Evolutionary conservation across 1,140 invertebrate genomes (phyloP).

Genomic region (Meteorus sp.): DNA sequence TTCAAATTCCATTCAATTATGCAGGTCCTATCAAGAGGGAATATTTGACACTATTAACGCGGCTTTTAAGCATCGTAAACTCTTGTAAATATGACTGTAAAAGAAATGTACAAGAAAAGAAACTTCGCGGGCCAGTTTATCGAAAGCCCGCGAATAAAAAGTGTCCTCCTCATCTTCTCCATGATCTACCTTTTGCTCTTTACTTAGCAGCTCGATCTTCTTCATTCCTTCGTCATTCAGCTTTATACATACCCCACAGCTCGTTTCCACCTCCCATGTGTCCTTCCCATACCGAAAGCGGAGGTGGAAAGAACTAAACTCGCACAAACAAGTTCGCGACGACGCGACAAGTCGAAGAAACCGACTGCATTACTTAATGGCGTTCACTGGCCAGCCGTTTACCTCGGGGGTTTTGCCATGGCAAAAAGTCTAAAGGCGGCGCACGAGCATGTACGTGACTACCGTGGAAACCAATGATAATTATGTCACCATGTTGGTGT

Average conservation of each 20-base stretch:
- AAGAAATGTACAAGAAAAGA: no score
- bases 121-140: slow-evolving; percentile 15
- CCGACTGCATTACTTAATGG: slow-evolving; percentile 49
- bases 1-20: slow-evolving; percentile 16
- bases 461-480: slow-evolving; percentile 35
- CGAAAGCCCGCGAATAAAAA: slow-evolving; percentile 39
- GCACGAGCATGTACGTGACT: slow-evolving; percentile 24
- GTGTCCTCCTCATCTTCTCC: slow-evolving; percentile 6
- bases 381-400: slow-evolving; percentile 39
- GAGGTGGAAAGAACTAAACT: slow-evolving; percentile 3
- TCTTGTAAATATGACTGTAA: no score
- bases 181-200: neutral
- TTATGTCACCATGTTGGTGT: slow-evolving; percentile 35
- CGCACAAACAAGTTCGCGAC: slow-evolving; percentile 23
- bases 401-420: slow-evolving; percentile 24
- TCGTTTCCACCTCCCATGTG: neutral
- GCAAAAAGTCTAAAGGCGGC: slow-evolving; percentile 26
- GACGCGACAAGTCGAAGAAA: slow-evolving; percentile 47
- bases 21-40: slow-evolving; percentile 33
- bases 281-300: slow-evolving; percentile 8
- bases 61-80: slow-evolving; percentile 32
- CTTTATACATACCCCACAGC: no score
- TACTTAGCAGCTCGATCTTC: slow-evolving; percentile 3
- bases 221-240: neutral
- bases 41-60: slow-evolving; percentile 45